Conservation (phyloP, 2,797 vertebrate species). For the Orientallactaga sibirica region DNA sequence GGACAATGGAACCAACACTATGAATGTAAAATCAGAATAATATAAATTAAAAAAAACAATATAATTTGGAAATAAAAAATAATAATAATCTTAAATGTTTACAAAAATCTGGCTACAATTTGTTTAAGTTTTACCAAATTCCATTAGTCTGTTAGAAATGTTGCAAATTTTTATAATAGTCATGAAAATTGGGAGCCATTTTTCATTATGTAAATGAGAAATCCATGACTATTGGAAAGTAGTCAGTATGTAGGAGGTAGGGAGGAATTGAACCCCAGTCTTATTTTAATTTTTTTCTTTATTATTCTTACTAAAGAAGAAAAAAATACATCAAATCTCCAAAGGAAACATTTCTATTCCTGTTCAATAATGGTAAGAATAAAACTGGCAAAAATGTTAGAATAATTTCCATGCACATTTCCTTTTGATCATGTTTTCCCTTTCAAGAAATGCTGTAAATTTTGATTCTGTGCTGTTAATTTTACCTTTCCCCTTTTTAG, state of each 20-base stretch:
- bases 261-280: not conserved
- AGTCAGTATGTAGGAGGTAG: not conserved
- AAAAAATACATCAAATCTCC: not conserved
- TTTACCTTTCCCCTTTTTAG: constrained; percentile 73
- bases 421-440: constrained; percentile 49
- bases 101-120: not conserved
- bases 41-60: too few species aligned
- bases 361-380: not conserved
- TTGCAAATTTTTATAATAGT: not conserved
- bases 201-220: constrained; percentile 18
- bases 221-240: not conserved
- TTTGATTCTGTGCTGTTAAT: constrained; percentile 60
- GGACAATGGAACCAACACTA: too few species aligned
- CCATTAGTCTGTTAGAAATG: constrained; percentile 7
- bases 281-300: not conserved
- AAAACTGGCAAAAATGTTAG: not conserved
- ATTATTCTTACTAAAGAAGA: constrained; percentile 14
- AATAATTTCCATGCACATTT: not conserved
- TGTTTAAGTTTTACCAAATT: not conserved
- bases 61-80: not conserved
- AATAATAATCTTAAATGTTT: constrained; percentile 22
- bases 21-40: too few species aligned
- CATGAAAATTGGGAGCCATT: not conserved
- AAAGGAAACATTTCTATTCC: constrained; percentile 11
- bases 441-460: constrained; percentile 54